These are phyloP conservation scores for Mesorhabditis sp. DNA, from an alignment of 2,888 invertebrate species.

Conservation along the genomic window DNA sequence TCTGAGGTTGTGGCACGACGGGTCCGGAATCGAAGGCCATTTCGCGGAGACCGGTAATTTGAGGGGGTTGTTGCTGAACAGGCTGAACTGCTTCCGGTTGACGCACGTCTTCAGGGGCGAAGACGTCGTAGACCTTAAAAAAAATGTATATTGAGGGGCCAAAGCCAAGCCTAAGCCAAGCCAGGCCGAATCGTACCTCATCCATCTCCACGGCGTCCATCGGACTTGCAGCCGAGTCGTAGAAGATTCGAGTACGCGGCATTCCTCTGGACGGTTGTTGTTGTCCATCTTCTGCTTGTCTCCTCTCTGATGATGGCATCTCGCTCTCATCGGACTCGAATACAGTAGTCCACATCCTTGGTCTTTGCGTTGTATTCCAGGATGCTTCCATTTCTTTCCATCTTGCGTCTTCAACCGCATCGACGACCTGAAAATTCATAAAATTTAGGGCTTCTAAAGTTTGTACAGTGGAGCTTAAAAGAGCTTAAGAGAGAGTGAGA, in stretches of 20 bases:
- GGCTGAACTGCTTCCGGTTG: neutral
- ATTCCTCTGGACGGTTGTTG: neutral
- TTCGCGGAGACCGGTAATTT: conserved; percentile 10
- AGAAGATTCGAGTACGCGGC: neutral
- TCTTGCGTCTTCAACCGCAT: neutral
- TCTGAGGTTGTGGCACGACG: conserved; percentile 12
- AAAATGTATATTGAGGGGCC: too few relatives aligned
- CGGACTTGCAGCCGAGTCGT: neutral
- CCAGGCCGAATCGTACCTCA: conserved; percentile 10
- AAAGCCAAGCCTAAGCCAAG: too few relatives aligned
- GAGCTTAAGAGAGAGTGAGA: too few relatives aligned
- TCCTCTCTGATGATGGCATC: conserved; percentile 20
- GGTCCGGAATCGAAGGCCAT: conserved; percentile 18
- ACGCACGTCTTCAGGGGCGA: conserved; percentile 14
- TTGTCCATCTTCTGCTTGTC: neutral
- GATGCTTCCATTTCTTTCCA: neutral
- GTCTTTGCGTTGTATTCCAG: conserved; percentile 9
- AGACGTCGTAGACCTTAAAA: conserved; percentile 20
- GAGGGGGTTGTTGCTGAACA: neutral
- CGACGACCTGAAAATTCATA: neutral
- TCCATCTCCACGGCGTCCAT: conserved; percentile 39
- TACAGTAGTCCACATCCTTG: conserved; percentile 56
- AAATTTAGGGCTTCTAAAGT: neutral
- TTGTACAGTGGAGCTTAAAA: too few relatives aligned
- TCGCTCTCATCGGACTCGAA: conserved; percentile 50